Evolutionary conservation across 2,797 vertebrate genomes (phyloP).

Genomic region (Salarias fasciatus): DNA sequence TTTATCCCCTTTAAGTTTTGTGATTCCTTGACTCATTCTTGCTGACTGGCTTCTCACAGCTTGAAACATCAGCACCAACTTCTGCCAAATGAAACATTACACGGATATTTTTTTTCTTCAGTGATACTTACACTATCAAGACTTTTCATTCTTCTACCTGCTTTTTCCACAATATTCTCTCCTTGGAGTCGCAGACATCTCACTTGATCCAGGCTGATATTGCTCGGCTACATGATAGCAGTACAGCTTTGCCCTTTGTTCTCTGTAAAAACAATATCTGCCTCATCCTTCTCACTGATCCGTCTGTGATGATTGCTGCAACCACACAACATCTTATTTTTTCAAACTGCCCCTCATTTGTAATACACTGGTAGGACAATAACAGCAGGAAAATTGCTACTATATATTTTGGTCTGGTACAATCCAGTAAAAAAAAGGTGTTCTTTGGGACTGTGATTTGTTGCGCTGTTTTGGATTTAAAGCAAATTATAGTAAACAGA

Average conservation of each 20-base stretch:
- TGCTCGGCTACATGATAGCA: neutral
- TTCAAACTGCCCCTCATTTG: neutral
- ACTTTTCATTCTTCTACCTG: neutral
- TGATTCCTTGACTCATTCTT: no score
- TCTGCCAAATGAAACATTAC: conserved; percentile 9
- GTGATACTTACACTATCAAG: neutral
- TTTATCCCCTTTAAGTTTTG: no score
- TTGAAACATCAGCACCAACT: conserved; percentile 9
- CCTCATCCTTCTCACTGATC: neutral
- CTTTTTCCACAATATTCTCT: neutral
- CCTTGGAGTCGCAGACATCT: conserved; percentile 9
- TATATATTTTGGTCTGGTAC: neutral
- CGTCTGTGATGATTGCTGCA: neutral
- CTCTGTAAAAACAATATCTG: neutral
- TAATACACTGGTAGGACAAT: neutral
- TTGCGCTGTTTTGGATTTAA: no score
- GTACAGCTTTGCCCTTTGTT: neutral
- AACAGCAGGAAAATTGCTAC: neutral
- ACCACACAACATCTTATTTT: conserved; percentile 3
- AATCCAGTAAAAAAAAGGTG: neutral
- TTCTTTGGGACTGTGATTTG: no score
- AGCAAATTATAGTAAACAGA: neutral
- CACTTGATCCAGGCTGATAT: neutral
- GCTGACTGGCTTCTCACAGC: no score
- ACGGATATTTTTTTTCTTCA: conserved; percentile 20